Percentiles rank a stretch among this genome's conserved stretches.
These are phyloP conservation scores for Cheiracanthium punctorium DNA, from an alignment of 2,888 invertebrate genomes.

Conservation along the genomic window DNA sequence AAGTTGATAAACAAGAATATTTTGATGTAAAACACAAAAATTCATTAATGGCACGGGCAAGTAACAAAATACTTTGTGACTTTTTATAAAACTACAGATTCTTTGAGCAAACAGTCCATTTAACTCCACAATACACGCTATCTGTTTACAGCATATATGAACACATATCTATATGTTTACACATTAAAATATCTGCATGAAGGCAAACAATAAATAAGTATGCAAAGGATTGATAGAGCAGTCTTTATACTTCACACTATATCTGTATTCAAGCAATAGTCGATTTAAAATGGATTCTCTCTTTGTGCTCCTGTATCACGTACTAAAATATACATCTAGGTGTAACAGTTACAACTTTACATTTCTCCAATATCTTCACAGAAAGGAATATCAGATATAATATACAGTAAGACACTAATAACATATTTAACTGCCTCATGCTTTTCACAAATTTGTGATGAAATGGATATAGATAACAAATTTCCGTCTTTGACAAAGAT, in stretches of 20 bases:
- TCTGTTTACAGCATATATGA: conserved; percentile 41
- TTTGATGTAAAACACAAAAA: conserved; percentile 34
- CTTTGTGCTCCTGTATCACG: conserved; percentile 42
- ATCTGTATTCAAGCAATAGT: neutral
- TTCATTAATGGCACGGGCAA: conserved; percentile 52
- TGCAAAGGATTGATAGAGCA: conserved; percentile 20
- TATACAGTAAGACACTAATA: conserved; percentile 53
- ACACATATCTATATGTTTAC: conserved; percentile 43
- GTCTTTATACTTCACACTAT: neutral
- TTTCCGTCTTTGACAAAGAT: neutral
- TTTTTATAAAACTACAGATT: conserved; percentile 68
- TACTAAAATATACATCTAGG: conserved; percentile 60
- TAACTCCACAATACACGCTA: conserved; percentile 60
- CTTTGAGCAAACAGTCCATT: conserved; percentile 69
- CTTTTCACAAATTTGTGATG: conserved; percentile 32
- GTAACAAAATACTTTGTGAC: conserved; percentile 70
- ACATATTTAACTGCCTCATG: conserved; percentile 48
- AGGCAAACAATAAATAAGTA: conserved; percentile 58
- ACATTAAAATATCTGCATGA: conserved; percentile 32
- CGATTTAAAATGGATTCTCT: conserved; percentile 6
- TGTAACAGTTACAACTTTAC: conserved; percentile 44
- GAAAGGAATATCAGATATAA: conserved; percentile 26
- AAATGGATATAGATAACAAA: conserved; percentile 23
- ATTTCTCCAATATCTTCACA: conserved; percentile 24
- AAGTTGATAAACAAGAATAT: conserved; percentile 18